Evolutionary conservation across 2,888 invertebrate species (phyloP).

Genomic region (Timandra comae): DNA sequence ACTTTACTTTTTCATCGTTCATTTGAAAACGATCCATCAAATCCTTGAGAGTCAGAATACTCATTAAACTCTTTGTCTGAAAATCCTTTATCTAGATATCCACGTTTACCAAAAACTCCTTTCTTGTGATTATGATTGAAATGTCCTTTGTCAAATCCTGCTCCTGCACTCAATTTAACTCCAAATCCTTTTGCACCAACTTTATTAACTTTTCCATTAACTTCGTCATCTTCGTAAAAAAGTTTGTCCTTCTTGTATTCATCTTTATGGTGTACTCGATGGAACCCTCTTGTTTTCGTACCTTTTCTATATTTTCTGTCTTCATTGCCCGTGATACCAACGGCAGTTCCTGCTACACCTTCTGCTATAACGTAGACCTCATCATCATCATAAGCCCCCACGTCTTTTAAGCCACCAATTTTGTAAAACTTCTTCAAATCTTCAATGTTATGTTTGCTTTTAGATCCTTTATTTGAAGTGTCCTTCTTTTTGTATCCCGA

Average conservation of each 20-base stretch:
- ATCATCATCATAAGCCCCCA: slow-evolving; percentile 50
- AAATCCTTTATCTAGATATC: slow-evolving; percentile 68
- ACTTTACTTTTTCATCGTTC: slow-evolving; percentile 19
- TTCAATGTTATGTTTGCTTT: slow-evolving; percentile 41
- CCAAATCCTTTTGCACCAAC: slow-evolving; percentile 68
- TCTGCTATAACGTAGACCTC: slow-evolving; percentile 57
- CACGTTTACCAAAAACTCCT: slow-evolving; percentile 63
- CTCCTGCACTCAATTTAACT: slow-evolving; percentile 59
- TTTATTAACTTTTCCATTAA: slow-evolving; percentile 67
- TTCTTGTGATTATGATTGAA: slow-evolving; percentile 59
- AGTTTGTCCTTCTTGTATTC: slow-evolving; percentile 78
- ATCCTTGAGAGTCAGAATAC: slow-evolving; percentile 61
- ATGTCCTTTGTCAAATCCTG: slow-evolving; percentile 50
- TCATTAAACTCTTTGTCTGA: slow-evolving; percentile 65
- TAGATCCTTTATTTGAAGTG: slow-evolving; percentile 37
- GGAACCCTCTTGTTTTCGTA: slow-evolving; percentile 75
- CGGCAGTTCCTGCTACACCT: slow-evolving; percentile 48
- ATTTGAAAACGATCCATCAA: slow-evolving; percentile 47
- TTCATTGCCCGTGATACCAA: slow-evolving; percentile 57
- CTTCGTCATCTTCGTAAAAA: slow-evolving; percentile 76
- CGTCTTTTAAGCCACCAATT: slow-evolving; percentile 39
- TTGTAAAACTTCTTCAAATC: slow-evolving; percentile 53
- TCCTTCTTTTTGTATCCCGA: slow-evolving; percentile 50
- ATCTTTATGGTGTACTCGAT: slow-evolving; percentile 77
- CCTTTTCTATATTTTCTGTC: slow-evolving; percentile 73